These are phyloP conservation scores for Hipposideros armiger DNA, from an alignment of 2,113 vertebrate species.

Conservation along the genomic window DNA sequence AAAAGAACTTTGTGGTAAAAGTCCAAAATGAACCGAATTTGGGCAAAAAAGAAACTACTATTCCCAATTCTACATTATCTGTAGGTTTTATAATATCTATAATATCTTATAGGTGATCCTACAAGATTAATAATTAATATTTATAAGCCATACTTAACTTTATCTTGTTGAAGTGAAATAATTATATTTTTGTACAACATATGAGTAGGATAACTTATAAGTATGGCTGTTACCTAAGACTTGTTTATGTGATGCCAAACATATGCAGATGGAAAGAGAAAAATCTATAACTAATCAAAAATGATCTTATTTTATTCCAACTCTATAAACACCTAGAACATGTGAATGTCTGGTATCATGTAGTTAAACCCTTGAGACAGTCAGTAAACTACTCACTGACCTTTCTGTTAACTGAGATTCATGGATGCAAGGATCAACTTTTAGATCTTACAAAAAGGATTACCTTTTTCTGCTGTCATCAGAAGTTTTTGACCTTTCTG, in stretches of 20 bases:
- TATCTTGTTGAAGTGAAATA: not conserved
- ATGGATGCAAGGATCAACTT: not conserved
- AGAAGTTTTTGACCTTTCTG: constrained; percentile 78
- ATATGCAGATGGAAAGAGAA: not conserved
- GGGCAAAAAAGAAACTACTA: not conserved
- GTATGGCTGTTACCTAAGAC: not conserved
- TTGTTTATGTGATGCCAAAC: constrained; percentile 10
- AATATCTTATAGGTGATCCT: not conserved
- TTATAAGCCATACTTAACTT: not conserved
- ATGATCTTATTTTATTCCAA: not conserved
- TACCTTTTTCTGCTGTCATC: constrained; percentile 72
- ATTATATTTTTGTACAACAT: not conserved
- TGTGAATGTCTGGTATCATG: not conserved
- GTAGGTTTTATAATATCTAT: too few species aligned
- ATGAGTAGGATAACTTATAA: not conserved
- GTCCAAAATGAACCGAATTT: not conserved
- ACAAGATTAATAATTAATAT: not conserved
- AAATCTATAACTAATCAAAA: constrained; percentile 40
- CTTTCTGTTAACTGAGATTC: constrained; percentile 73
- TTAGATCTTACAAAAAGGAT: constrained; percentile 75
- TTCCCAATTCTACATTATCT: not conserved
- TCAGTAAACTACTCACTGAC: constrained; percentile 66
- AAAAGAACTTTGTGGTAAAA: not conserved
- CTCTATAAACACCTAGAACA: constrained; percentile 29
- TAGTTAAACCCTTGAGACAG: constrained; percentile 26